Evolutionary conservation across 2,888 invertebrate genomes (phyloP), one percentile per base, ranked within the genome.

Genomic region (Pterobdella sp.): DNA sequence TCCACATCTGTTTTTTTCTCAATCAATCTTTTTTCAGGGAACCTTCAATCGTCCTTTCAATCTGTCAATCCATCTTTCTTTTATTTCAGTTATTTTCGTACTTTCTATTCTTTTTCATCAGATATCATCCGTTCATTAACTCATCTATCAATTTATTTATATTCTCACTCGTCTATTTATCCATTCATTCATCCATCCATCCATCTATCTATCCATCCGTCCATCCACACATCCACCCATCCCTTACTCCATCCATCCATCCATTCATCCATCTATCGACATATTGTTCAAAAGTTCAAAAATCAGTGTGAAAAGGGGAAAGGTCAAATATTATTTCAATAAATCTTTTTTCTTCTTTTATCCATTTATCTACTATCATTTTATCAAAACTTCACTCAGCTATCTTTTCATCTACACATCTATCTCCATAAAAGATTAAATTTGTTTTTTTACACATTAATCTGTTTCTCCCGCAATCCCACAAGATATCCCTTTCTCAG

Each of bases 41-140:
- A 65, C n/a, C 4, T 7, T 35, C 26, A 10, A 34, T 68, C 29
- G 18, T 29, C 2, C 65, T 65, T 3, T 65, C 65, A 2, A 37
- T 42, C 68, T 42, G 7, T n/a, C 68, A 29, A 68, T 37, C 68
- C 42, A 68, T 37, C 35, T 63, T 4, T 4, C 65, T 29, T 65
- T 14, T 29, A 65, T 65, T 34, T 65, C 32, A 32, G 3, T 32
- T 22, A 26, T 22, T 56, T 18, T 14, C 7, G 7, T 42, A 7
- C 7, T 42, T 42, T 42, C 22, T 42, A 7, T 42, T 42, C 10
- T 14, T 42, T 42, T 42, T 42, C 49, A 42, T 14, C 49, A 42
- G 49, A 14, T 14, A 42, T 7, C 22, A 22, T 14, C 22, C 22
- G 49, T 22, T n/a, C n/a, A n/a, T n/a, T n/a, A n/a, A n/a, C n/a